A percentile compares a stretch with the other conserved stretches of the same genome.
Conservation (phyloP, 2,797 vertebrate species). For the Tragelaphus oryx region DNA sequence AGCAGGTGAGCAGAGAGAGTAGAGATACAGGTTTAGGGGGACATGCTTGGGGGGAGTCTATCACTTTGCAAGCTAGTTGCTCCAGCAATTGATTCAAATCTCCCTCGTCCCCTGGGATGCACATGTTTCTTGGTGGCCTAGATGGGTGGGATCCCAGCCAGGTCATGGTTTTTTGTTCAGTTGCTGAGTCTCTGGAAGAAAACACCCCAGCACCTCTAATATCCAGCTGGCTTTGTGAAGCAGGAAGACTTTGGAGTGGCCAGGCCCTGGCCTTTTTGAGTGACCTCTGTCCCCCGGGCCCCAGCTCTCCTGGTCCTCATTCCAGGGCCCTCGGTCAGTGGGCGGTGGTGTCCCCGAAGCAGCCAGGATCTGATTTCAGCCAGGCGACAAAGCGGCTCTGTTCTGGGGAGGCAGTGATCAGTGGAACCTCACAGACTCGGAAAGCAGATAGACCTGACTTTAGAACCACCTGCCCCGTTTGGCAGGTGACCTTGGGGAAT, state of each 20-base stretch:
- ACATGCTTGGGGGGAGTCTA: not conserved
- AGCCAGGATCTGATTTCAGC: not conserved
- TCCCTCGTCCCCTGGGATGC: too few relatives aligned
- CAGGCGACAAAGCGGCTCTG: fast-evolving
- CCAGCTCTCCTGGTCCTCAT: not conserved
- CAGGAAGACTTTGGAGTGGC: fast-evolving
- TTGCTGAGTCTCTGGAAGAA: not conserved
- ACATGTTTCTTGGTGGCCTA: fast-evolving
- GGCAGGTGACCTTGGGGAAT: not conserved
- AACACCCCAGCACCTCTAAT: fast-evolving
- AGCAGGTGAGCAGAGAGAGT: not conserved
- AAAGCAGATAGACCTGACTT: not conserved
- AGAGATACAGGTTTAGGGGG: not conserved
- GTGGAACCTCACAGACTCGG: fast-evolving
- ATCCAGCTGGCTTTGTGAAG: fast-evolving
- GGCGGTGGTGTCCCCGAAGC: not conserved
- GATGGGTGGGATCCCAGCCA: fast-evolving
- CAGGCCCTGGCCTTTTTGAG: fast-evolving
- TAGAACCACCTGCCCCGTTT: not conserved
- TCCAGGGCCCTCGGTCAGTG: not conserved
- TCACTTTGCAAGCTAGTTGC: not conserved
- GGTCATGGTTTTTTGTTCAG: not conserved
- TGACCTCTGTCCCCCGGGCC: not conserved
- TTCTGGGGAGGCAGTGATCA: not conserved
- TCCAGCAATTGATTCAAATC: not conserved